Evolutionary conservation across 2,888 invertebrate genomes (phyloP).

Genomic region (Drosophila anomalata): DNA sequence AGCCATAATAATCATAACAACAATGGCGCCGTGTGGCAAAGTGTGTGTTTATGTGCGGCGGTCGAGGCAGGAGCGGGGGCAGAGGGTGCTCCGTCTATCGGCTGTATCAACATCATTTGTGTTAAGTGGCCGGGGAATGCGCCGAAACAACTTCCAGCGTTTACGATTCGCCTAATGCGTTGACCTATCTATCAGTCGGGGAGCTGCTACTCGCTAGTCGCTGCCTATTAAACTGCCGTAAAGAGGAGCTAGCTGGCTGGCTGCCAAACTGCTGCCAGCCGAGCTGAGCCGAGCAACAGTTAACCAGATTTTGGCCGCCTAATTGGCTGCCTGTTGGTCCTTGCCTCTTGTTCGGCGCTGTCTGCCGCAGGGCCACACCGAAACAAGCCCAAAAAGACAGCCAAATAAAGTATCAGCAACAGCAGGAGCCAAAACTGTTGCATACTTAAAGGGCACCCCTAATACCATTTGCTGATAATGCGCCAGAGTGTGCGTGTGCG

Average conservation of each 20-base stretch:
- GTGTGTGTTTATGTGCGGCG: conserved; percentile 58
- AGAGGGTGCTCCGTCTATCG: conserved; percentile 53
- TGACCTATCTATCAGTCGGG: conserved; percentile 46
- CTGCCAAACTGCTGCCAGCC: conserved; percentile 41
- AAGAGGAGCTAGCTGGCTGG: conserved; percentile 48
- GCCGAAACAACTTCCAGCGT: conserved; percentile 60
- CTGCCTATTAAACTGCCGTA: conserved; percentile 72
- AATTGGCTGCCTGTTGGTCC: conserved; percentile 46
- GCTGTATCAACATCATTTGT: conserved; percentile 77
- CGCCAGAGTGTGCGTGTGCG: conserved; percentile 29
- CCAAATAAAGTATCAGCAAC: conserved; percentile 6
- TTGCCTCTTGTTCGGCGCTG: conserved; percentile 34
- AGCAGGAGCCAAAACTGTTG: conserved; percentile 64
- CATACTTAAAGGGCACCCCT: conserved; percentile 69
- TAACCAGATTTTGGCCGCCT: conserved; percentile 46
- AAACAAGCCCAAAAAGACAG: conserved; percentile 11
- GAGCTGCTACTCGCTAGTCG: conserved; percentile 9
- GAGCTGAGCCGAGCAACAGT: conserved; percentile 41
- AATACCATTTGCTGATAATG: conserved; percentile 69
- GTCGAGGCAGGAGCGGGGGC: neutral
- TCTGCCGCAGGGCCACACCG: conserved; percentile 35
- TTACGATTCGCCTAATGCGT: conserved; percentile 67
- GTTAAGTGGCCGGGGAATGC: conserved; percentile 73
- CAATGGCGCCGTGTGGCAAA: conserved; percentile 55
- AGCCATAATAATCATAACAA: conserved; percentile 31